Conservation (phyloP, 2,888 invertebrate species). For the Autographa gamma region DNA sequence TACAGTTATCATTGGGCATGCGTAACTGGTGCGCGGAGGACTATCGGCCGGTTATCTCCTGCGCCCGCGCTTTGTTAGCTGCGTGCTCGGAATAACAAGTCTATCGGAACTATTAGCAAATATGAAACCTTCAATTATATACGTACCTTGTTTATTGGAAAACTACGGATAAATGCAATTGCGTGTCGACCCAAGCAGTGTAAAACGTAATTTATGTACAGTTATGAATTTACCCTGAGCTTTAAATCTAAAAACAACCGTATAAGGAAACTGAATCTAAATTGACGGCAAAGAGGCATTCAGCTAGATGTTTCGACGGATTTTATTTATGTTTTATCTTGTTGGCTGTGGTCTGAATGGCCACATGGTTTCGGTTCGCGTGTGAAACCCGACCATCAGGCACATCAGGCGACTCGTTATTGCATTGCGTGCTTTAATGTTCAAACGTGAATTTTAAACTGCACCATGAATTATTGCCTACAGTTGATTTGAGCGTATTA, state of each 20-base stretch:
- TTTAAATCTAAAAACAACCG: constrained; percentile 61
- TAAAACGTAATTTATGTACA: constrained; percentile 62
- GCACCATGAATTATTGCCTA: constrained; percentile 58
- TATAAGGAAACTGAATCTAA: constrained; percentile 62
- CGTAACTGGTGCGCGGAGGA: constrained; percentile 73
- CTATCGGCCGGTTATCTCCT: constrained; percentile 78
- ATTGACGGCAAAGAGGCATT: constrained; percentile 52
- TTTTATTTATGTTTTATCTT: constrained; percentile 62
- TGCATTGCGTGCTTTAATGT: constrained; percentile 75
- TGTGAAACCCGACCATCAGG: constrained; percentile 71
- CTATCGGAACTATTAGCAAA: constrained; percentile 81
- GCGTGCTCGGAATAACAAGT: constrained; percentile 84
- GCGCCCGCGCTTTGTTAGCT: constrained; percentile 82
- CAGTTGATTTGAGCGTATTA: constrained; percentile 73
- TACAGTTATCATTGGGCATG: constrained; percentile 82
- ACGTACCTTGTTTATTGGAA: constrained; percentile 67
- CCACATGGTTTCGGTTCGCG: constrained; percentile 66
- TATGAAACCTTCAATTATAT: constrained; percentile 78
- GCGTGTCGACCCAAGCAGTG: constrained; percentile 49
- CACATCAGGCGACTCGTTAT: constrained; percentile 61
- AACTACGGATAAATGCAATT: constrained; percentile 54
- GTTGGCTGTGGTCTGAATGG: constrained; percentile 51
- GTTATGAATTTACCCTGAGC: constrained; percentile 57
- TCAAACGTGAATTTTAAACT: constrained; percentile 74
- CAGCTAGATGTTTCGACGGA: constrained; percentile 55